Evolutionary conservation across 1,140 invertebrate genomes (phyloP), one percentile per base, ranked within the genome.

Genomic region (Papilio xuthus): DNA sequence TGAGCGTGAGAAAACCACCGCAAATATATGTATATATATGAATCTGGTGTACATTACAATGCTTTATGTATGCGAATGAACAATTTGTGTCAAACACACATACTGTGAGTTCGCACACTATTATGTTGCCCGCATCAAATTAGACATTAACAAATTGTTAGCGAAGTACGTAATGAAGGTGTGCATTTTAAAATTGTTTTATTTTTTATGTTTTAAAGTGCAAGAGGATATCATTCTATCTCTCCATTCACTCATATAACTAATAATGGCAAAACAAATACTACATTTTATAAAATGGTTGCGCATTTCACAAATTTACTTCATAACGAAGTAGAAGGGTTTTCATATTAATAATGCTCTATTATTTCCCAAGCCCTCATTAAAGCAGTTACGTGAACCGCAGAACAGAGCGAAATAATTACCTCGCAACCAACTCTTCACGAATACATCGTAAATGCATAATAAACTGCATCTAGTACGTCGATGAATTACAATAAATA

Each of bases 361-460:
- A 86, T 89, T 89, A 90, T 91, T 90, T 90, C 87, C 80, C 80
- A 81, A 84, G 84, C 85, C 84, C 86, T 90, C 88, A 93, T 91
- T 92, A 91, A 87, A 80, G 84, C 85, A 85, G 83, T 84, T 84
- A 83, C 90, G 85, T 83, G 92, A 92, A 92, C 91, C 91, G 85
- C 90, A 92, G 85, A 92, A 89, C 89, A 89, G 84, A 86, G 88
- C 88, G 87, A 89, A 92, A 91, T 92, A 93, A 93, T 93, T 93
- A 92, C 86, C 88, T 82, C 42, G 80, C 26, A 82, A 81, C 84
- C 82, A 84, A 87, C 87, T 90, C 87, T 88, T 90, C 88, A 88
- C 86, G 85, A 92, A 91, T 90, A 90, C 84, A 90, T 87, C 85
- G 86, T 88, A 90, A 90, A 88, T 86, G 84, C 80, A 79, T 81